These are phyloP conservation scores for Physella acuta DNA, from an alignment of 1,140 invertebrate genomes.

Conservation along the genomic window DNA sequence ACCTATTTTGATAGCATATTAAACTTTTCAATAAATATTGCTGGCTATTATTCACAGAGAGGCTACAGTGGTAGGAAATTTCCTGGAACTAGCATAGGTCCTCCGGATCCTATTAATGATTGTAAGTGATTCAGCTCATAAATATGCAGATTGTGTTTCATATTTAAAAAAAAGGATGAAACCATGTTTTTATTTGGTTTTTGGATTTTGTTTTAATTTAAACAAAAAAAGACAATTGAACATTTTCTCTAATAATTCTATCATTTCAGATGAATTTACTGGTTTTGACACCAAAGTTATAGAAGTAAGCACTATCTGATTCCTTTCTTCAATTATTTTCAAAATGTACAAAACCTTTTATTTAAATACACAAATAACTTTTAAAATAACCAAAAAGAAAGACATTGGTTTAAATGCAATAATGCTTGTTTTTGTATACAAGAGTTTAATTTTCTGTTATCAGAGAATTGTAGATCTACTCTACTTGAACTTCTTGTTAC, in stretches of 20 bases:
- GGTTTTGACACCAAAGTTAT: constrained; percentile 86
- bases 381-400: no score
- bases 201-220: neutral
- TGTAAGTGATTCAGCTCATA: constrained; percentile 32
- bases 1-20: no score
- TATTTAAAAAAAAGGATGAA: neutral
- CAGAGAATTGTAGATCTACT: no score
- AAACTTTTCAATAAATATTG: no score
- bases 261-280: constrained; percentile 74
- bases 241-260: constrained; percentile 21
- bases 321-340: no score
- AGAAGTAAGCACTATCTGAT: constrained; percentile 70
- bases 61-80: constrained; percentile 84
- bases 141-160: neutral
- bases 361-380: no score
- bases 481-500: no score
- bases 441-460: no score
- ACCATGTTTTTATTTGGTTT: neutral
- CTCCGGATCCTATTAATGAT: constrained; percentile 77
- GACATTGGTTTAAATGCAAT: no score
- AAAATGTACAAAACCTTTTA: no score
- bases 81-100: constrained; percentile 81
- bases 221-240: neutral
- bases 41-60: constrained; percentile 68
- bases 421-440: no score